phyloP scores from a whole-genome alignment of 2,888 invertebrate genomes.

The Vanessa cardui region DNA sequence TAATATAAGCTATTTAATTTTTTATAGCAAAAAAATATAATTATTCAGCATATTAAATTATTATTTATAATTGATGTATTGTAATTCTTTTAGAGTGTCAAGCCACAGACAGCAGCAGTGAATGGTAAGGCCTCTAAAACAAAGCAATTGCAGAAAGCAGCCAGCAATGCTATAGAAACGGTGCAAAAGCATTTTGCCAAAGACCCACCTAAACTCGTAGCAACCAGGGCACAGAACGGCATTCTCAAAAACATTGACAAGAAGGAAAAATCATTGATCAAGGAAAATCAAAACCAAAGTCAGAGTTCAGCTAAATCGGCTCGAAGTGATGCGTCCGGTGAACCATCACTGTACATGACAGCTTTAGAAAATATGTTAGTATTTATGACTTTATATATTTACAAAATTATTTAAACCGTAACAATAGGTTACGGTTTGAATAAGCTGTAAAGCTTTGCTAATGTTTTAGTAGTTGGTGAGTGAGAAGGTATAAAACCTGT shows the following conservation, averaged over 20 bases:
- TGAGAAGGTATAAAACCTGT: too few species aligned
- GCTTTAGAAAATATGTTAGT: conserved; percentile 89
- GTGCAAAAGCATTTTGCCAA: conserved; percentile 72
- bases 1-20: too few species aligned
- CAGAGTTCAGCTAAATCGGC: conserved; percentile 69
- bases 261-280: conserved; percentile 54
- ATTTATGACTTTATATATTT: conserved; percentile 3
- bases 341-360: conserved; percentile 89
- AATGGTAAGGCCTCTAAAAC: conserved; percentile 76
- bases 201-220: conserved; percentile 62
- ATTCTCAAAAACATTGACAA: conserved; percentile 69
- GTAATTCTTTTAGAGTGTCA: conserved; percentile 65
- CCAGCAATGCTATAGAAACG: conserved; percentile 67
- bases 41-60: too few species aligned
- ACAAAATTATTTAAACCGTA: background rate
- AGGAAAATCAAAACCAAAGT: conserved; percentile 67
- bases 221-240: conserved; percentile 68
- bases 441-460: too few species aligned
- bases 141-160: conserved; percentile 69
- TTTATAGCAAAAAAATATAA: too few species aligned
- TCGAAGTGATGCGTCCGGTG: conserved; percentile 87
- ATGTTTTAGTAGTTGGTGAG: too few species aligned
- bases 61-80: background rate
- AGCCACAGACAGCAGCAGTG: conserved; percentile 56
- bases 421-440: background rate